phyloP scores from a whole-genome alignment of 1,140 invertebrate genomes.

The Drosophila melanica region DNA sequence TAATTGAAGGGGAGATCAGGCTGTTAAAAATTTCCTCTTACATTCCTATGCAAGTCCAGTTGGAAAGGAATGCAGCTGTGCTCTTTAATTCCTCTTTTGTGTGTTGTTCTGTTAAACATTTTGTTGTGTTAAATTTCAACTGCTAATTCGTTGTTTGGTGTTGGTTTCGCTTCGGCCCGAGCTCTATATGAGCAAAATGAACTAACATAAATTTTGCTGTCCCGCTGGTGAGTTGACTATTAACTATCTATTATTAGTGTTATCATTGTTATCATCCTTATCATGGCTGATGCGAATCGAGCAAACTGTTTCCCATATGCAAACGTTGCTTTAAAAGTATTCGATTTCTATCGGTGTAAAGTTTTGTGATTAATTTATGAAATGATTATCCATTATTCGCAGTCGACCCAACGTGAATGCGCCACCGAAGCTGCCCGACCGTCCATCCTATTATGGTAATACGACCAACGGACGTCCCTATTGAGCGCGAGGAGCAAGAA shows the following conservation, averaged over 20 bases:
- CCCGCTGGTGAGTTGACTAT: conserved; percentile 34
- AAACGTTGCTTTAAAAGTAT: conserved; percentile 3
- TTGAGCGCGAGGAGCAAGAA: conserved; percentile 3
- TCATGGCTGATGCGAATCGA: too few species aligned
- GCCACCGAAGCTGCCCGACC: conserved; percentile 75
- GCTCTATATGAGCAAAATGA: conserved; percentile 13
- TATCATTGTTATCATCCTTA: too few species aligned
- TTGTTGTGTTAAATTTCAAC: conserved; percentile 8
- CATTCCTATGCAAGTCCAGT: not conserved
- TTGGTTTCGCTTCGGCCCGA: conserved; percentile 27
- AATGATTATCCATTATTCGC: conserved; percentile 21
- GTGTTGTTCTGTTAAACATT: conserved; percentile 7
- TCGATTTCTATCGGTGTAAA: too few species aligned
- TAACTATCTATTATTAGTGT: conserved; percentile 17
- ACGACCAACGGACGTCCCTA: conserved; percentile 71
- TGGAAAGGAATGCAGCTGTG: not conserved
- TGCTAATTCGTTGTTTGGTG: conserved; percentile 19
- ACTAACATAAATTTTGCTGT: conserved; percentile 42
- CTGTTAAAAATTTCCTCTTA: too few species aligned
- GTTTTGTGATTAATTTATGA: not conserved
- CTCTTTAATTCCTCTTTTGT: not conserved
- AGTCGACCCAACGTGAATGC: conserved; percentile 74
- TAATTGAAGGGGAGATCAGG: not conserved
- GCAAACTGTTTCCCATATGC: not conserved
- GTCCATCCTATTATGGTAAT: conserved; percentile 74